These are phyloP conservation scores for Campoletis raptor DNA, from an alignment of 2,888 invertebrate genomes.

Conservation along the genomic window DNA sequence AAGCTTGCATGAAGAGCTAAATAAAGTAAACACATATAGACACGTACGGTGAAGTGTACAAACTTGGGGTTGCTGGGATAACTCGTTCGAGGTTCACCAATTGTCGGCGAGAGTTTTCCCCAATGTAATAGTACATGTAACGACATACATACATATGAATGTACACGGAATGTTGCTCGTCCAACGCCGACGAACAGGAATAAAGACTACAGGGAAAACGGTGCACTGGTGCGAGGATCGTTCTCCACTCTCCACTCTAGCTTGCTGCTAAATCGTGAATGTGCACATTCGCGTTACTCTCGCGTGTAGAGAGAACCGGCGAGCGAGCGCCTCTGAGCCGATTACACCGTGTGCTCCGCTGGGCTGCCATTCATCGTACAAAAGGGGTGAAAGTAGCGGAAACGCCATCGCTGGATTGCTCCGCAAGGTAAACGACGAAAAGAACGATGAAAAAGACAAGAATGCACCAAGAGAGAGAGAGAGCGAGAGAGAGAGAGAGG, in stretches of 20 bases:
- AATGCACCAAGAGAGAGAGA: background rate
- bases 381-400: conserved; percentile 75
- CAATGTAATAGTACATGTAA: conserved; percentile 48
- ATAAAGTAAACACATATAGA: conserved; percentile 13
- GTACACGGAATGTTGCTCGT: conserved; percentile 13
- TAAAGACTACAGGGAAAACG: conserved; percentile 61
- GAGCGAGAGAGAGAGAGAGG: background rate
- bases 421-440: conserved; percentile 55
- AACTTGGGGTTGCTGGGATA: conserved; percentile 32
- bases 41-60: conserved; percentile 4
- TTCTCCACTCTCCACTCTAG: conserved; percentile 29
- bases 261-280: conserved; percentile 60
- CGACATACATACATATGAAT: conserved; percentile 5
- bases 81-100: conserved; percentile 53
- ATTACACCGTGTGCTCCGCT: conserved; percentile 73
- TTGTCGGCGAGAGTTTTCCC: conserved; percentile 56
- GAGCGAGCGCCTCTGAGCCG: conserved; percentile 68
- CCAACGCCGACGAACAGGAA: conserved; percentile 60
- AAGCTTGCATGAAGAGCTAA: conserved; percentile 21
- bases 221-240: conserved; percentile 48
- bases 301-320: conserved; percentile 46
- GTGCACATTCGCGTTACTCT: conserved; percentile 61
- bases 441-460: conserved; percentile 36
- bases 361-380: conserved; percentile 74
- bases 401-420: conserved; percentile 73